Evolutionary conservation across 1,140 invertebrate species (phyloP), one percentile per base, ranked within the genome.

Genomic region (Calycopis cecrops): DNA sequence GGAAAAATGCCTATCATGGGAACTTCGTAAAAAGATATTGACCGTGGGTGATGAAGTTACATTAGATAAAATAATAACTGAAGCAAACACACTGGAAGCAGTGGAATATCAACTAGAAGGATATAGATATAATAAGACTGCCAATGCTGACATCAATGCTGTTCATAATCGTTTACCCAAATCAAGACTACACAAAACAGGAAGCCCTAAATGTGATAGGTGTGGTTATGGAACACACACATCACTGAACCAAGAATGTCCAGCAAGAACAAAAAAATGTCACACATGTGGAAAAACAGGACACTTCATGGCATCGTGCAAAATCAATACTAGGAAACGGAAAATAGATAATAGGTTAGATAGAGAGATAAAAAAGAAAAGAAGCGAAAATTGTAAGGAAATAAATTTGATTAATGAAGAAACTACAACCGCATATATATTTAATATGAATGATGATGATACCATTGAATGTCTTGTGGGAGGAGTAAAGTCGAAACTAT

Each of bases 11-110:
- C 16, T 16, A 0, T 62, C 60, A 35, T 35, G 7, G 8, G 62
- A 67, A 35, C 28, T 70, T 10, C 50, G 64, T 14, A 69, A 57
- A 35, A 68, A 63, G 11, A 60, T 68, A 6, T 37, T 68, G n/a
- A 38, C 50, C 50, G 55, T 47, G 4, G 60, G 60, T 16, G 60
- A 68, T 17, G 48, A 48, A 0, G 55, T 60, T 11, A 65, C 63
- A 9, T 40, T 68, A 42, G 60, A 68, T 33, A 48, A 51, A 48
- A 51, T 65, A 7, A 51, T 65, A 3, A 47, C 47, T 10, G 64
- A 62, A 57, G 67, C 67, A 10, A 70, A 70, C 38, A 50, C 62
- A 4, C 18, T 65, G 34, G 62, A 70, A 62, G 51, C 54, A 18
- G 57, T 70, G 0, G 57, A 62, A 52, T 17, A 40, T n/a, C 67